Percentiles rank a stretch among this genome's conserved stretches.
phyloP scores from a whole-genome alignment of 2,797 vertebrate genomes.

The Vultur gryphus region DNA sequence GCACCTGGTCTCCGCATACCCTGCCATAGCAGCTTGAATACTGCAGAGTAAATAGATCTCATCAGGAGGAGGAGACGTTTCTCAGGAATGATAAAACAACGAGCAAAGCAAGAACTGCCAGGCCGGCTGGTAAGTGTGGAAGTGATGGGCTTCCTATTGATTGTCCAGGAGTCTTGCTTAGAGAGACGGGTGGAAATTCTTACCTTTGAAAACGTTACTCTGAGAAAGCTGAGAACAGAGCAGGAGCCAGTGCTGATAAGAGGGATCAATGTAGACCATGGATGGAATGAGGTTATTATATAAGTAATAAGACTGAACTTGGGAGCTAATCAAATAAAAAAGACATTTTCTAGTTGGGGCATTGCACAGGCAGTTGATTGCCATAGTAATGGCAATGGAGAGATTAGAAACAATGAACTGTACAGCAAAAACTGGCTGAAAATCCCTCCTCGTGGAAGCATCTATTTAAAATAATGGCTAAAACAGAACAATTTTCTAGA shows the following conservation, averaged over 20 bases:
- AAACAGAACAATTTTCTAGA: neutral
- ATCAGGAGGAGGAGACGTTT: neutral
- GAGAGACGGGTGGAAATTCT: neutral
- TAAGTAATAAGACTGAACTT: slow-evolving; percentile 11
- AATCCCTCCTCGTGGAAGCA: neutral
- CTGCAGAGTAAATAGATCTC: neutral
- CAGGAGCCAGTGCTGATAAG: neutral
- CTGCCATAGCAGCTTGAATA: neutral
- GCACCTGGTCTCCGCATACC: neutral
- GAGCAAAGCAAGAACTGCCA: slow-evolving; percentile 45
- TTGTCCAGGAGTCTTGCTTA: neutral
- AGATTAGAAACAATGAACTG: slow-evolving; percentile 44
- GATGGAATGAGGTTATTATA: slow-evolving; percentile 15
- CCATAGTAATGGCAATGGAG: neutral
- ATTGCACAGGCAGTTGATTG: slow-evolving; percentile 20
- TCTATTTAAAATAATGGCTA: neutral
- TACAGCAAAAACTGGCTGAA: neutral
- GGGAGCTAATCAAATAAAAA: slow-evolving; percentile 32
- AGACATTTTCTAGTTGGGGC: slow-evolving; percentile 4
- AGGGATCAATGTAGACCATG: neutral
- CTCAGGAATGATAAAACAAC: slow-evolving; percentile 62
- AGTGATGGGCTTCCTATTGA: neutral
- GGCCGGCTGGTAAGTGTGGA: slow-evolving; percentile 48
- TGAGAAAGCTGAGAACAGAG: neutral
- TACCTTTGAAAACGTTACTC: neutral